Evolutionary conservation across 2,888 invertebrate species (phyloP).

Genomic region (Leptopilina myrica): DNA sequence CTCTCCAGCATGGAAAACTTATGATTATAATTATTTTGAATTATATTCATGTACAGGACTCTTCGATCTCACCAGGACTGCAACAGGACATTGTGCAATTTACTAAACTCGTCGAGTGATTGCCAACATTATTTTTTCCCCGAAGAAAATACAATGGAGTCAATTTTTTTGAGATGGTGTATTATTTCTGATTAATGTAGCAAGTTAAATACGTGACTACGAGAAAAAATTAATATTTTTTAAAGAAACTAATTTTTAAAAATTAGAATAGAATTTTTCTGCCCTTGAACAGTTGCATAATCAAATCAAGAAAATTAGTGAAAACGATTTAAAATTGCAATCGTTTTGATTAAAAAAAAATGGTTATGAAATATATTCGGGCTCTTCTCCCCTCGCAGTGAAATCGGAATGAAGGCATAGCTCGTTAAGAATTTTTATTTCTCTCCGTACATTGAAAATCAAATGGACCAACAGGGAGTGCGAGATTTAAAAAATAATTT

Average conservation of each 20-base stretch:
- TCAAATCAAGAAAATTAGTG: too few relatives aligned
- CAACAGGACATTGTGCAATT: background rate
- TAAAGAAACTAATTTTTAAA: too few relatives aligned
- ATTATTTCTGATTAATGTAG: too few relatives aligned
- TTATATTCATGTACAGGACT: background rate
- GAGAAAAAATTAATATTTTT: too few relatives aligned
- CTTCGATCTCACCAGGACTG: background rate
- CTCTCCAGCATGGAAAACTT: constrained; percentile 46
- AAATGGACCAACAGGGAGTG: background rate
- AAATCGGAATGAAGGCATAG: background rate
- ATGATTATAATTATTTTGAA: constrained; percentile 29
- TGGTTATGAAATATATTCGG: too few relatives aligned
- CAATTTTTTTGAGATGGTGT: background rate
- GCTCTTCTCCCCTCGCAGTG: too few relatives aligned
- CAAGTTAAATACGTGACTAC: too few relatives aligned
- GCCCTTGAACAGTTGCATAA: too few relatives aligned
- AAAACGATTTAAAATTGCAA: too few relatives aligned
- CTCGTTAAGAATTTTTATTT: background rate
- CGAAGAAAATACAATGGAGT: background rate
- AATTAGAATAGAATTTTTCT: too few relatives aligned
- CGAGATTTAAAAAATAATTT: constrained; percentile 31
- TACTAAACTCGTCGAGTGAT: background rate
- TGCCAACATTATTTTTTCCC: background rate
- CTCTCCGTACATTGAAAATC: constrained; percentile 12
- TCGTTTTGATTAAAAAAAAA: too few relatives aligned